phyloP scores from a whole-genome alignment of 2,113 vertebrate species.

The Zootoca vivipara region DNA sequence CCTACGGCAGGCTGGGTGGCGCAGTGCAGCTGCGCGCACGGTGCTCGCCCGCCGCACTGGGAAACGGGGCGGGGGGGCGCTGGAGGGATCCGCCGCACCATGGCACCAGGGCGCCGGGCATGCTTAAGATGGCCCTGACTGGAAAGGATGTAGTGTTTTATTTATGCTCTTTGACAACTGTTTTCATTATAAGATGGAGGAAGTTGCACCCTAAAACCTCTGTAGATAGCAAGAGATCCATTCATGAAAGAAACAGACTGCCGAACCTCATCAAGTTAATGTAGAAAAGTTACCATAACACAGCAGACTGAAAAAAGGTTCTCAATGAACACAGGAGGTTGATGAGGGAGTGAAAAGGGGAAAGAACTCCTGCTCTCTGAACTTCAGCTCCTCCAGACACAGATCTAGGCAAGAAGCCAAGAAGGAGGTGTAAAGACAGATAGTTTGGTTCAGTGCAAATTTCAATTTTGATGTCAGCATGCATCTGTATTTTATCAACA shows the following conservation, averaged over 20 bases:
- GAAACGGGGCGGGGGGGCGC: too few species aligned
- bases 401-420: background rate
- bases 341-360: background rate
- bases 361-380: background rate
- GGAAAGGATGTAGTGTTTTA: too few species aligned
- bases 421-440: constrained; percentile 15
- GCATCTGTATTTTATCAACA: constrained; percentile 46
- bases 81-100: too few species aligned
- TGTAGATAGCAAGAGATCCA: background rate
- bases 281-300: background rate
- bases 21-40: too few species aligned
- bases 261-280: background rate
- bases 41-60: too few species aligned
- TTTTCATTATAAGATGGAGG: background rate
- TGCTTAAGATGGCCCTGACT: too few species aligned
- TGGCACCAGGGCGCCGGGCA: too few species aligned
- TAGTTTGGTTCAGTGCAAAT: constrained; percentile 38
- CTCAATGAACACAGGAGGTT: background rate
- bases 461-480: constrained; percentile 20
- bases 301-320: background rate
- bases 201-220: background rate
- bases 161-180: background rate
- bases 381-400: background rate
- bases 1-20: too few species aligned
- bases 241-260: background rate